These are phyloP conservation scores for Nyctibius grandis DNA, from an alignment of 2,797 vertebrate species.

Conservation along the genomic window DNA sequence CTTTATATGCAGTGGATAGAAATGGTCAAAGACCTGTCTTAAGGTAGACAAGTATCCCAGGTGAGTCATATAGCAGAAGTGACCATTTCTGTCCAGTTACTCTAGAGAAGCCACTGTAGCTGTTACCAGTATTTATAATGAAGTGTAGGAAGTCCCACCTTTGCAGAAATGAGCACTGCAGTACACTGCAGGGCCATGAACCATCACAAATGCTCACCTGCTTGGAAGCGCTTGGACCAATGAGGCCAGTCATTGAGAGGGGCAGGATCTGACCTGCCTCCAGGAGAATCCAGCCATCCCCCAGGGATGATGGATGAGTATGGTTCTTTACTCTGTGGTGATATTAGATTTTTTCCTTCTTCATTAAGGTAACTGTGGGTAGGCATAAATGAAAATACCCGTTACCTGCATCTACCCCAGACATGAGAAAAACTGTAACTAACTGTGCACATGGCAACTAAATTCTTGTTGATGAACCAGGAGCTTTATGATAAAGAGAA, in stretches of 20 bases:
- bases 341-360: neutral
- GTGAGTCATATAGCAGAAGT: neutral
- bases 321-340: neutral
- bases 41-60: neutral
- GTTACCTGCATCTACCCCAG: neutral
- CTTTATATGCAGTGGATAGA: neutral
- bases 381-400: neutral
- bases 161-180: neutral
- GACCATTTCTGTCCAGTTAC: neutral
- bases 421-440: neutral
- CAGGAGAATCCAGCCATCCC: neutral
- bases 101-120: neutral
- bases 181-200: neutral
- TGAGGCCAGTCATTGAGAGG: neutral
- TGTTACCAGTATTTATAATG: neutral
- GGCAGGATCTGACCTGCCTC: neutral
- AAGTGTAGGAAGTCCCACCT: neutral
- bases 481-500: neutral
- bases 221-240: neutral
- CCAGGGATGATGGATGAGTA: neutral
- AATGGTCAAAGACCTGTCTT: neutral
- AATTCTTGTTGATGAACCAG: neutral
- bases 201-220: neutral
- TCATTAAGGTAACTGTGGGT: neutral
- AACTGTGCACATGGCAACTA: neutral